Evolutionary conservation across 2,888 invertebrate genomes (phyloP), one percentile per base, ranked within the genome.

Genomic region (Capitulum mitella): DNA sequence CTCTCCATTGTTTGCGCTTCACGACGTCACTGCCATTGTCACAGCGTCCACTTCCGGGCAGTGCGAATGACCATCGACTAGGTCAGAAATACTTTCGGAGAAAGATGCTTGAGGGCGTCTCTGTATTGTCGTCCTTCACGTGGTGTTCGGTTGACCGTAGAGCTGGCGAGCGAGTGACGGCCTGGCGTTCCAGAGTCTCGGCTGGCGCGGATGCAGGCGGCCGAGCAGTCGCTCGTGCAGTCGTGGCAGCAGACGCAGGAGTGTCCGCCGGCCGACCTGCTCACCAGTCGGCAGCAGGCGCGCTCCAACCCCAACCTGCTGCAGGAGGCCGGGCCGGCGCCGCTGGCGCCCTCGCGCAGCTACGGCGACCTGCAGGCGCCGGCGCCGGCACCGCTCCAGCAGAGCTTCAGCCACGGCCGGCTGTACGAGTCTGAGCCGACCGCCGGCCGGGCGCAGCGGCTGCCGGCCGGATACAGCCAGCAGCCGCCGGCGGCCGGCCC

Each of bases 211-310:
- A 34, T 37, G 26, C 29, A 29, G 37, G 70, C 37, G 5, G 22
- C 70, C 26, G 70, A 70, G 26, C 70, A 40, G 40, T 14, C 3
- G 40, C 40, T 40, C 26, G 70, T 40, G 26, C 70, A 40, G 40
- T 14, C 3, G 40, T 70, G 70, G 70, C 70, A 70, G 70, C 70
- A n/a, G 37, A 70, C 70, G 29, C 78, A 79, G 48, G 77, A 77
- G 58, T 29, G 70, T 37, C 70, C 37, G 37, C 14, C 1, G 19
- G 85, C n/a, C 85, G 85, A 84, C 85, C 86, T 16, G 78, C 80
- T 79, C 88, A 89, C 82, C 88, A 89, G 78, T 91, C 92, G 0
- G 87, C 91, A 58, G 91, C 91, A 83, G 91, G 92, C 82, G 87
- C 91, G 16, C 89, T 85, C 80, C 84, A 84, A 82, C 84, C 85